These are phyloP conservation scores for Neomorphus geoffroyi DNA, from an alignment of 2,797 vertebrate species.

Conservation along the genomic window DNA sequence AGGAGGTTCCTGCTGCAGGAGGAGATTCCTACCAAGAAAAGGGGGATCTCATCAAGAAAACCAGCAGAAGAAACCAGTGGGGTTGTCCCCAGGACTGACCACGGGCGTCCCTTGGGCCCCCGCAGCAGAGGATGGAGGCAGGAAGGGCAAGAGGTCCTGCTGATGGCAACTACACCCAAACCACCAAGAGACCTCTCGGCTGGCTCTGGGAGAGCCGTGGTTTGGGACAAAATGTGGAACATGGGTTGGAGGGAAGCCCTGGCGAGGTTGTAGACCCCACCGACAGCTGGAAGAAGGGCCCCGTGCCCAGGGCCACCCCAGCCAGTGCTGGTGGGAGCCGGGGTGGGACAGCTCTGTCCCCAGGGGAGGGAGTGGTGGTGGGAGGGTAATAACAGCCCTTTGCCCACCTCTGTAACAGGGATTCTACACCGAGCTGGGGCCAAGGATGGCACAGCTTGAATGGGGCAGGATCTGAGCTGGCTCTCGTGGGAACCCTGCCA, in stretches of 20 bases:
- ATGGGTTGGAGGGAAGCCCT: not conserved
- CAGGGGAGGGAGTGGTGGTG: too few species aligned
- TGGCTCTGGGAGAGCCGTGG: accelerated
- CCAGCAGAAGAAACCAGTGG: not conserved
- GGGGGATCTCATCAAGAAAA: not conserved
- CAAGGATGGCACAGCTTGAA: not conserved
- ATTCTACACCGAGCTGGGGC: too few species aligned
- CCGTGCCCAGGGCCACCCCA: not conserved
- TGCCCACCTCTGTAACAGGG: too few species aligned
- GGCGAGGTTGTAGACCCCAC: not conserved
- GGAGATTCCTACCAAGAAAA: not conserved
- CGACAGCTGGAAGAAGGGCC: accelerated
- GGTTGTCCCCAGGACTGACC: not conserved
- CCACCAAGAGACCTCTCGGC: not conserved
- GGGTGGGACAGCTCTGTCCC: not conserved
- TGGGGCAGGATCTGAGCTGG: accelerated
- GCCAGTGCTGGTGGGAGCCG: too few species aligned
- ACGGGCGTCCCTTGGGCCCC: accelerated
- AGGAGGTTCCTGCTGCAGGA: not conserved
- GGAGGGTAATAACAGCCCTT: too few species aligned
- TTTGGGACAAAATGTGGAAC: not conserved
- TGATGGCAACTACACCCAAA: not conserved
- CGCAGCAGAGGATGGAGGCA: accelerated
- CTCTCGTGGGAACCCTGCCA: too few species aligned
- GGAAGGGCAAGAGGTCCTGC: not conserved